Percentiles rank a stretch among this genome's conserved stretches.
These are phyloP conservation scores for Branchellion lobata DNA, from an alignment of 2,888 invertebrate species.

Conservation along the genomic window DNA sequence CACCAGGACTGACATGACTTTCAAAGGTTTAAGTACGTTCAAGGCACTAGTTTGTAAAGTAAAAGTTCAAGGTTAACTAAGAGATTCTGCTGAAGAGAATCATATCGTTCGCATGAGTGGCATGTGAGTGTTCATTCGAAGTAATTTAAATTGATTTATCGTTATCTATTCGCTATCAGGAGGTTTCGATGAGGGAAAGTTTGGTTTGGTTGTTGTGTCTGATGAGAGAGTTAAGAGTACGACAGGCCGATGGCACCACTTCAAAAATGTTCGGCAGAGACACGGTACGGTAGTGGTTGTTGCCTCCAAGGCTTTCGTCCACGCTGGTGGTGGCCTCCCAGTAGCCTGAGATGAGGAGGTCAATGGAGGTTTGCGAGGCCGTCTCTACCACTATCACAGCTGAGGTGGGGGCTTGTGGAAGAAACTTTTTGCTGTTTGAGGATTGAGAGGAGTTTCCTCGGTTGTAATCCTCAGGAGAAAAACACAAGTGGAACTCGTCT, in stretches of 20 bases:
- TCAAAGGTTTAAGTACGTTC: not conserved
- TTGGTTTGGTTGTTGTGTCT: not conserved
- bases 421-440: not conserved
- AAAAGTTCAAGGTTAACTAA: no score
- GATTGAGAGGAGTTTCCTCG: constrained; percentile 2
- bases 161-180: no score
- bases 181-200: constrained; percentile 5
- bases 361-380: constrained; percentile 19
- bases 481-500: constrained; percentile 39
- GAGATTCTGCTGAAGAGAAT: no score
- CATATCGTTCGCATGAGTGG: no score
- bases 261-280: constrained; percentile 40
- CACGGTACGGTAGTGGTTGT: not conserved
- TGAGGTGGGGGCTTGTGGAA: constrained; percentile 23
- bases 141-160: no score
- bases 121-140: no score
- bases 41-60: constrained; percentile 10
- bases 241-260: not conserved
- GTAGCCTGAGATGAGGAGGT: constrained; percentile 32
- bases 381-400: not conserved
- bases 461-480: constrained; percentile 34
- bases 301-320: not conserved
- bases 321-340: not conserved
- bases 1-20: not conserved
- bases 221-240: not conserved